These are phyloP conservation scores for Todiramphus saurophagus DNA, from an alignment of 2,113 vertebrate species.

Conservation along the genomic window DNA sequence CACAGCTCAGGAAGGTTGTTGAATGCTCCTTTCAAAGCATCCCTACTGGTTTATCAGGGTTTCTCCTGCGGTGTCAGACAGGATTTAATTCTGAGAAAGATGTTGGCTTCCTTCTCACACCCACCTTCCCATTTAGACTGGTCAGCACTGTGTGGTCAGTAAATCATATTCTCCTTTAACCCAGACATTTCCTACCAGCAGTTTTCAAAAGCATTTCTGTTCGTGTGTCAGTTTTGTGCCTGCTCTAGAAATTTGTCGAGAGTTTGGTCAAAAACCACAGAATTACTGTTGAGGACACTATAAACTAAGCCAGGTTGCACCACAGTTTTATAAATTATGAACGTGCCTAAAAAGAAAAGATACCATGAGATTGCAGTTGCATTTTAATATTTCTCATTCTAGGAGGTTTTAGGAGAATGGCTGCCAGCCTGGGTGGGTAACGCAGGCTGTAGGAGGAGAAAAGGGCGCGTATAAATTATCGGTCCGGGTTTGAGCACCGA, in stretches of 20 bases:
- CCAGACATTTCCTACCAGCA: neutral
- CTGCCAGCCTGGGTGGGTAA: neutral
- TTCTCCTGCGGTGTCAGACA: neutral
- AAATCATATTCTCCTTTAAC: neutral
- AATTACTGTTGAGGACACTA: neutral
- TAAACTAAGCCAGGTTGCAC: neutral
- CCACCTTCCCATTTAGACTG: neutral
- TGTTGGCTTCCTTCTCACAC: neutral
- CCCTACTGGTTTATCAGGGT: neutral
- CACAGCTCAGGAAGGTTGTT: neutral
- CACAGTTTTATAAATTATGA: neutral
- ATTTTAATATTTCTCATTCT: neutral
- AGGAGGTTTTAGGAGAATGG: neutral
- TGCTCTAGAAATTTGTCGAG: neutral
- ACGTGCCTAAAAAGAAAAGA: neutral
- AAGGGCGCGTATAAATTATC: neutral
- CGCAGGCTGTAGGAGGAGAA: neutral
- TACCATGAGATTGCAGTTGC: neutral
- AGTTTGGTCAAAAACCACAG: neutral
- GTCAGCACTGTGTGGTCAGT: rapidly evolving
- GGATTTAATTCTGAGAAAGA: neutral
- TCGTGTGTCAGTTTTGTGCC: neutral
- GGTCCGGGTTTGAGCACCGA: neutral
- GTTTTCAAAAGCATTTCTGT: neutral
- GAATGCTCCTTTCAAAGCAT: neutral